phyloP scores from a whole-genome alignment of 2,888 invertebrate species.

The Cephalotes varians region DNA sequence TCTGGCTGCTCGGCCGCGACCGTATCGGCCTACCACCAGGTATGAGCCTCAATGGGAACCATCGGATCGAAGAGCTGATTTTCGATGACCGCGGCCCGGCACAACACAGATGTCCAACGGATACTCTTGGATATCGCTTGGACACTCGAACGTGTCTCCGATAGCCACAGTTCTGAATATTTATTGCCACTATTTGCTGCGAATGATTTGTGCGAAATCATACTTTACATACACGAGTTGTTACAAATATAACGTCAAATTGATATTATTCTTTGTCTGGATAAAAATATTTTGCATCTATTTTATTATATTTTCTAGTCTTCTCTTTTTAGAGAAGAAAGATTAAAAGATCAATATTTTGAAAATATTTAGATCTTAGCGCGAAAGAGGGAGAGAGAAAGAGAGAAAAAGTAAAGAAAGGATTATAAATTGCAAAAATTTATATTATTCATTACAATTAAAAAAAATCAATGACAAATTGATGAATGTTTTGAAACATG shows the following conservation, averaged over 20 bases:
- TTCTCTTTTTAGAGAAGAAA: neutral
- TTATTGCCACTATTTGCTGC: constrained; percentile 6
- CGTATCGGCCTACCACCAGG: constrained; percentile 58
- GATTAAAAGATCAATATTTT: neutral
- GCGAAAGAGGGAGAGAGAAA: neutral
- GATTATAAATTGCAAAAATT: neutral
- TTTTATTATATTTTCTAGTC: neutral
- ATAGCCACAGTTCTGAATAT: constrained; percentile 7
- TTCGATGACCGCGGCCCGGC: constrained; percentile 45
- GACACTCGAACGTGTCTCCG: neutral
- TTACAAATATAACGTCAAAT: neutral
- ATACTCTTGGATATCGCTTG: constrained; percentile 39
- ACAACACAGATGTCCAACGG: constrained; percentile 33
- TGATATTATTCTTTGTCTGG: neutral
- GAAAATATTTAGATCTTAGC: neutral
- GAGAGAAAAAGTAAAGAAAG: neutral
- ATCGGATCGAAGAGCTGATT: constrained; percentile 50
- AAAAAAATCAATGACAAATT: neutral
- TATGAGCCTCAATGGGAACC: constrained; percentile 44
- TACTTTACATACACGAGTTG: neutral
- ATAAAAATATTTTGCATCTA: neutral
- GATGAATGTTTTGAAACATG: neutral
- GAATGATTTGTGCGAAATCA: neutral
- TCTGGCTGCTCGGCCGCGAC: constrained; percentile 38
- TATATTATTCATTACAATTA: neutral